Conservation (phyloP, 2,113 vertebrate species). For the Cranoglanis bouderius region DNA sequence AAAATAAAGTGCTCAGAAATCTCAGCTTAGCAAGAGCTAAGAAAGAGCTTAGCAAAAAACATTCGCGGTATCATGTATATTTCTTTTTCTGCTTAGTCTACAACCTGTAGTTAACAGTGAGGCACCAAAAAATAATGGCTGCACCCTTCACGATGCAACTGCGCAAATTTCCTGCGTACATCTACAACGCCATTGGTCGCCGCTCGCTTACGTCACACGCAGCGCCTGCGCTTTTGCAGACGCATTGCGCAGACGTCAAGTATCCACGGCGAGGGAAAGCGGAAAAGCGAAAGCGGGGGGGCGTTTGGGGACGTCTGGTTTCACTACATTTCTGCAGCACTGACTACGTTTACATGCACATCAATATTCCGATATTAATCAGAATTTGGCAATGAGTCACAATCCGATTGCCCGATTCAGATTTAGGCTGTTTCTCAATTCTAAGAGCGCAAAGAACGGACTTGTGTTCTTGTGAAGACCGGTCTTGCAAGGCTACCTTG, state of each 20-base stretch:
- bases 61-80: not conserved
- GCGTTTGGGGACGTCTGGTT: too few species aligned
- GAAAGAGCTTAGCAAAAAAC: not conserved
- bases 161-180: slow-evolving; percentile 77
- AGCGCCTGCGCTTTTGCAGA: slow-evolving; percentile 59
- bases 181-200: slow-evolving; percentile 64
- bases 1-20: not conserved
- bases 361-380: too few species aligned
- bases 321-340: not conserved
- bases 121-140: slow-evolving; percentile 70
- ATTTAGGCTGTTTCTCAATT: too few species aligned
- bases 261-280: not conserved
- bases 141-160: slow-evolving; percentile 65
- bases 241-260: slow-evolving; percentile 43
- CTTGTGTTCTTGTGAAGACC: too few species aligned
- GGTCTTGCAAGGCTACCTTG: too few species aligned
- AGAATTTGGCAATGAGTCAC: too few species aligned
- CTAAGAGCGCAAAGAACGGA: too few species aligned
- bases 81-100: not conserved
- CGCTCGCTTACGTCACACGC: slow-evolving; percentile 65
- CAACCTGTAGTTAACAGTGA: not conserved
- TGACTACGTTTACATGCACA: too few species aligned
- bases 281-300: not conserved
- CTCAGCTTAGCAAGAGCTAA: not conserved
- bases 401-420: too few species aligned